Conservation (phyloP, 2,113 vertebrate genomes). For the Poecile atricapillus region DNA sequence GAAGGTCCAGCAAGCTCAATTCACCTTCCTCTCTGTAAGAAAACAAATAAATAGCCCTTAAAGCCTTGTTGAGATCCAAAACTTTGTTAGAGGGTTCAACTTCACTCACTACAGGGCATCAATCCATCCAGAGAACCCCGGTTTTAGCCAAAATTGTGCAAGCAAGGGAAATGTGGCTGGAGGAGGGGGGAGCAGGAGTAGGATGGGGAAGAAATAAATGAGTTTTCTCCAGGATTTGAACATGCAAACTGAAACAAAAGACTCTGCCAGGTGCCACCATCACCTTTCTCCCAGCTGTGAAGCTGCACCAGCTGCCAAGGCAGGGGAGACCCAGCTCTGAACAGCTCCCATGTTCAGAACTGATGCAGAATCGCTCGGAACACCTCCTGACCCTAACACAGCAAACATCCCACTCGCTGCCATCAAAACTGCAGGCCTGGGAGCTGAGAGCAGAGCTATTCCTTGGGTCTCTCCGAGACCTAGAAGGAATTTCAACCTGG, state of each 20-base stretch:
- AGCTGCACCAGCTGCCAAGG: not conserved
- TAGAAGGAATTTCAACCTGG: not conserved
- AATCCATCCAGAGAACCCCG: not conserved
- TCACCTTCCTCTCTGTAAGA: not conserved
- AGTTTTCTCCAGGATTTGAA: not conserved
- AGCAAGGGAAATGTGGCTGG: not conserved
- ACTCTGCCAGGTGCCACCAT: not conserved
- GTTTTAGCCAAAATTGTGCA: not conserved
- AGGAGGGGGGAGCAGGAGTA: not conserved
- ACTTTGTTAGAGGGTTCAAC: not conserved
- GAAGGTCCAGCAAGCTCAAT: not conserved
- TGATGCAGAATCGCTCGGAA: not conserved
- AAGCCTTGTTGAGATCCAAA: not conserved
- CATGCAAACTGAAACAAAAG: not conserved
- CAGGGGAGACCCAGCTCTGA: not conserved
- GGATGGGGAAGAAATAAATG: not conserved
- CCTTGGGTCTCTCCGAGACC: not conserved
- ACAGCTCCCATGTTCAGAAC: not conserved
- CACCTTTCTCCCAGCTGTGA: not conserved
- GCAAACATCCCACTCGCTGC: not conserved
- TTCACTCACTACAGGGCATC: not conserved
- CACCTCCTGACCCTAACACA: not conserved
- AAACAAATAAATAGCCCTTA: not conserved
- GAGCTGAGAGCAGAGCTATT: not conserved
- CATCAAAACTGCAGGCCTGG: not conserved